These are phyloP conservation scores for Lepidurus apus DNA, from an alignment of 1,140 invertebrate genomes.

Conservation along the genomic window DNA sequence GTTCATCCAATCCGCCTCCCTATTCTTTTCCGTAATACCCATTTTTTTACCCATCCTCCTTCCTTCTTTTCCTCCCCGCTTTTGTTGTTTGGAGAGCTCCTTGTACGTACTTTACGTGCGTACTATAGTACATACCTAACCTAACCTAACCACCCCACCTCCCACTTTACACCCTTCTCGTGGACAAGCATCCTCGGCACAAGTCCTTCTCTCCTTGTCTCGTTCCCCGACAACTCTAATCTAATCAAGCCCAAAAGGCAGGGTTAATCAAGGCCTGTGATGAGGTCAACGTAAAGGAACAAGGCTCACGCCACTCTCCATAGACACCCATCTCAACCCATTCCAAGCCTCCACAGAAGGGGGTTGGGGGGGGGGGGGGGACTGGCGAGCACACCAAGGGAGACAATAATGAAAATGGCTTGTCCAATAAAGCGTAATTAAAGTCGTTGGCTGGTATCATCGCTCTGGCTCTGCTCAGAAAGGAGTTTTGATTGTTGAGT, in stretches of 20 bases:
- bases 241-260: constrained; percentile 13
- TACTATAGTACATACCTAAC: no score
- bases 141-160: no score
- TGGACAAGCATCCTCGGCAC: no score
- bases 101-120: no score
- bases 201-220: not conserved
- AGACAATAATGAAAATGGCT: constrained; percentile 11
- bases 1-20: not conserved
- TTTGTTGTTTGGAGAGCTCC: not conserved
- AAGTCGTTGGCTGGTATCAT: constrained; percentile 15
- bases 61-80: not conserved
- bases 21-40: not conserved
- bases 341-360: no score
- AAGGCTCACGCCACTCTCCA: not conserved
- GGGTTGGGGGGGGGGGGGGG: no score
- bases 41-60: not conserved
- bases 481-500: not conserved
- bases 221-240: not conserved
- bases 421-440: constrained; percentile 20
- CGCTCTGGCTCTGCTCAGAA: not conserved
- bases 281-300: not conserved
- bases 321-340: no score
- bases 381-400: not conserved
- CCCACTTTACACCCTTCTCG: no score
- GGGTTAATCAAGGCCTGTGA: constrained; percentile 20